Evolutionary conservation across 2,797 vertebrate species (phyloP).

Genomic region (Erethizon dorsatum): DNA sequence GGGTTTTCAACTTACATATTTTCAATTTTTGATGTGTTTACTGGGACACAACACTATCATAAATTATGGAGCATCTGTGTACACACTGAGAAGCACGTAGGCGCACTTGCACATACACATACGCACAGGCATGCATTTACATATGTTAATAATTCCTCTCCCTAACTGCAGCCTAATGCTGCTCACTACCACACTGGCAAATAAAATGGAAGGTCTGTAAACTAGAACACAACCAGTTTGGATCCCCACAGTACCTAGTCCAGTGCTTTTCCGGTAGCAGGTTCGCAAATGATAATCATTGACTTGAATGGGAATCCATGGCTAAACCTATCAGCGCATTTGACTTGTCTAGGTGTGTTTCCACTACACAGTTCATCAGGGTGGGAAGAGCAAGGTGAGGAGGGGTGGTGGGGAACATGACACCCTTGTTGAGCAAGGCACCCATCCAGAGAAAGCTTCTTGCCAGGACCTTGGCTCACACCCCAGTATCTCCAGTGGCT

Average conservation of each 20-base stretch:
- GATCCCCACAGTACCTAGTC: neutral
- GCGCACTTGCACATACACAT: neutral
- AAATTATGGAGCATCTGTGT: neutral
- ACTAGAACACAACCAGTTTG: neutral
- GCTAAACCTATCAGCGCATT: neutral
- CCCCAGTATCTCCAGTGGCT: neutral
- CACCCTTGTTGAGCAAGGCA: neutral
- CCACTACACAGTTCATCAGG: neutral
- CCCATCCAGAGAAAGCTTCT: neutral
- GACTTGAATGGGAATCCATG: neutral
- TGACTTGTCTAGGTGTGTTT: neutral
- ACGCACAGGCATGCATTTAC: conserved; percentile 11
- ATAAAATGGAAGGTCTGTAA: neutral
- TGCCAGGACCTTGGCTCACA: neutral
- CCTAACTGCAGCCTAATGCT: neutral
- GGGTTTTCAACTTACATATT: neutral
- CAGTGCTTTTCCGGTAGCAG: neutral
- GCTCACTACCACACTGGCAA: neutral
- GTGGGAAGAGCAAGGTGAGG: neutral
- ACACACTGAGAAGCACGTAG: neutral
- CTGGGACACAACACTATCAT: neutral
- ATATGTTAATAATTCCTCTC: neutral
- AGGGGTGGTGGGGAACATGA: neutral
- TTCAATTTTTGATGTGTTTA: neutral
- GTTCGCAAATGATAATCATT: neutral